Percentiles rank a stretch among this genome's conserved stretches.
phyloP scores from a whole-genome alignment of 2,797 vertebrate species.

The Clangula hyemalis region DNA sequence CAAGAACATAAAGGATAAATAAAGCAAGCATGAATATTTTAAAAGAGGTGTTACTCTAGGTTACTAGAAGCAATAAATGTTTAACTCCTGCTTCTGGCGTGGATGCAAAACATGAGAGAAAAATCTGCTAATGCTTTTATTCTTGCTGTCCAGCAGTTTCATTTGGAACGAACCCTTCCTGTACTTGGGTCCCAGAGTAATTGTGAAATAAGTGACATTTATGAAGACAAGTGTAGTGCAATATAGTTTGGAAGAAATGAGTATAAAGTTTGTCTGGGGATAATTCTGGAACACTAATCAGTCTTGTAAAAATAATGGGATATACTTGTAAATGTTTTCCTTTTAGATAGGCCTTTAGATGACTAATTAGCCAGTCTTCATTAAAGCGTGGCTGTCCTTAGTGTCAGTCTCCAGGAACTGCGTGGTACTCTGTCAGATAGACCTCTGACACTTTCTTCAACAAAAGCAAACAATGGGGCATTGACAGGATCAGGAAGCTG shows the following conservation, averaged over 20 bases:
- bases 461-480: neutral
- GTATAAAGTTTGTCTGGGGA: neutral
- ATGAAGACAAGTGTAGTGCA: neutral
- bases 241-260: neutral
- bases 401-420: neutral
- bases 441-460: neutral
- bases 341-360: neutral
- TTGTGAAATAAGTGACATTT: slow-evolving; percentile 16
- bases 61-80: neutral
- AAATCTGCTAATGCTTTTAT: neutral
- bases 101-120: neutral
- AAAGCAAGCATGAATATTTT: neutral
- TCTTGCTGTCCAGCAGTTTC: neutral
- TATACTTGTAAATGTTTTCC: neutral
- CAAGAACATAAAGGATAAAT: neutral
- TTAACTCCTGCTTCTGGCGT: neutral
- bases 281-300: neutral
- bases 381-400: neutral
- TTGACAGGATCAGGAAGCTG: neutral
- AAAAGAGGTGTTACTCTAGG: neutral
- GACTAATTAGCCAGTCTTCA: neutral
- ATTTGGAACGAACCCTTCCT: neutral
- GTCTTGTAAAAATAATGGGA: neutral
- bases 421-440: neutral
- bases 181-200: neutral